Percentiles rank a stretch among this genome's conserved stretches.
phyloP scores from a whole-genome alignment of 53 echinoderm and acorn worm species.

The Hippasteria phrygiana region DNA sequence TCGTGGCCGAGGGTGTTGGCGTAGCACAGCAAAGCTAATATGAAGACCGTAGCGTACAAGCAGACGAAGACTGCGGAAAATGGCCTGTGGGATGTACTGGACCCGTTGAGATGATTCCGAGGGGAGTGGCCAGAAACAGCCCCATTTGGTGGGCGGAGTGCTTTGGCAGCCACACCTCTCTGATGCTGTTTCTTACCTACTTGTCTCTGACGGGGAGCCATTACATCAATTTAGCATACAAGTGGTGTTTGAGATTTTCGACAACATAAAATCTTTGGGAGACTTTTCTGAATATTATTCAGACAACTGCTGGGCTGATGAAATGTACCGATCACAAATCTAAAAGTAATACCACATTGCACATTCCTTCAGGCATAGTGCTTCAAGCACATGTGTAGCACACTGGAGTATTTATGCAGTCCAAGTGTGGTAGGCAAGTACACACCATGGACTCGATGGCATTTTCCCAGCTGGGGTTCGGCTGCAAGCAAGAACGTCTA shows the following conservation, averaged over 20 bases:
- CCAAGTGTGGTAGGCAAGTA: not conserved
- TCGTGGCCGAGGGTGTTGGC: slow-evolving; percentile 79
- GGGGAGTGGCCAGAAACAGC: not conserved
- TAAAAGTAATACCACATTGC: not conserved
- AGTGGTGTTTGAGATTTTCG: no score
- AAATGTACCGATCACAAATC: no score
- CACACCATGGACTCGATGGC: not conserved
- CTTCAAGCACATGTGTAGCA: not conserved
- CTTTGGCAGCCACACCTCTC: slow-evolving; percentile 31
- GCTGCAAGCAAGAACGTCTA: not conserved
- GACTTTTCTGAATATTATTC: no score
- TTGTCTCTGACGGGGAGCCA: slow-evolving; percentile 55
- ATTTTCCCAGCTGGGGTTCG: not conserved
- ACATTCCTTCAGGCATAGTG: not conserved
- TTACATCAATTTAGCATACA: not conserved
- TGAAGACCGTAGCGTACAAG: slow-evolving; percentile 67
- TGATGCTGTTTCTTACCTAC: slow-evolving; percentile 14
- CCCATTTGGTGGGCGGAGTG: slow-evolving; percentile 23
- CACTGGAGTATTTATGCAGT: not conserved
- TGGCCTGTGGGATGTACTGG: slow-evolving; percentile 44
- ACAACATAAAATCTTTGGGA: no score
- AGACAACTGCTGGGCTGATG: no score
- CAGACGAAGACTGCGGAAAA: slow-evolving; percentile 54
- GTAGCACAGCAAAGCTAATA: slow-evolving; percentile 66
- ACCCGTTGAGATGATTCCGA: not conserved